These are phyloP conservation scores for Apocrypta bakeri DNA, from an alignment of 1,140 invertebrate genomes.

Conservation along the genomic window DNA sequence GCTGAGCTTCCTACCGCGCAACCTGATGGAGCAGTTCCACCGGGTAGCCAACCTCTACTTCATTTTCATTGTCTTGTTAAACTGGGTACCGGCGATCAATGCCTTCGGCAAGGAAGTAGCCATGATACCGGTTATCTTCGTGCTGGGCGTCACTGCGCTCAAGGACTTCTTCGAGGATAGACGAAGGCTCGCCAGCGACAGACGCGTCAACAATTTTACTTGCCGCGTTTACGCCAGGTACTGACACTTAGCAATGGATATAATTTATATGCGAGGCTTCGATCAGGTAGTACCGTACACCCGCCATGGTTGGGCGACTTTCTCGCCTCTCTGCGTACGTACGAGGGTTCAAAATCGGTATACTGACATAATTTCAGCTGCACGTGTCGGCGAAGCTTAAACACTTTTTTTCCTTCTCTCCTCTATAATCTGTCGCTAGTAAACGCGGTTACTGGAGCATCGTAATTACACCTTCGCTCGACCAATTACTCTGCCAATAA, in stretches of 20 bases:
- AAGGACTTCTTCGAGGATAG: conserved; percentile 98
- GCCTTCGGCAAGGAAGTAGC: conserved; percentile 98
- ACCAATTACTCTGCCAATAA: neutral
- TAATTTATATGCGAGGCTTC: neutral
- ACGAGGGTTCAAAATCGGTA: neutral
- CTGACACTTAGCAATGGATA: neutral
- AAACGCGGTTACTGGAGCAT: neutral
- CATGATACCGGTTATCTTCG: conserved; percentile 95
- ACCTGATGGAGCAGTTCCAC: conserved; percentile 98
- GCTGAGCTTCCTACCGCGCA: conserved; percentile 96
- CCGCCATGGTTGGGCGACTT: neutral
- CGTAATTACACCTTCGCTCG: neutral
- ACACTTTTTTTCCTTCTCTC: neutral
- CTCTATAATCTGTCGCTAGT: neutral
- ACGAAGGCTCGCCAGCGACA: conserved; percentile 90
- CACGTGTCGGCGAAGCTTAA: neutral
- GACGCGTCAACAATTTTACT: conserved; percentile 93
- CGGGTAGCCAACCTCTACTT: conserved; percentile 98
- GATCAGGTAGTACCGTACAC: too few species aligned
- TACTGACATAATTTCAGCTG: neutral
- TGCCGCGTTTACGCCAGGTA: conserved; percentile 93
- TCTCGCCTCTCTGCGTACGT: neutral
- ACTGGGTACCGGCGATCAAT: conserved; percentile 95
- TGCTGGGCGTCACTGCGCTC: conserved; percentile 95
- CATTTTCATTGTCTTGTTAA: conserved; percentile 95